Percentiles rank a stretch among this genome's conserved stretches.
phyloP scores from a whole-genome alignment of 2,797 vertebrate species.

The Streptopelia turtur region DNA sequence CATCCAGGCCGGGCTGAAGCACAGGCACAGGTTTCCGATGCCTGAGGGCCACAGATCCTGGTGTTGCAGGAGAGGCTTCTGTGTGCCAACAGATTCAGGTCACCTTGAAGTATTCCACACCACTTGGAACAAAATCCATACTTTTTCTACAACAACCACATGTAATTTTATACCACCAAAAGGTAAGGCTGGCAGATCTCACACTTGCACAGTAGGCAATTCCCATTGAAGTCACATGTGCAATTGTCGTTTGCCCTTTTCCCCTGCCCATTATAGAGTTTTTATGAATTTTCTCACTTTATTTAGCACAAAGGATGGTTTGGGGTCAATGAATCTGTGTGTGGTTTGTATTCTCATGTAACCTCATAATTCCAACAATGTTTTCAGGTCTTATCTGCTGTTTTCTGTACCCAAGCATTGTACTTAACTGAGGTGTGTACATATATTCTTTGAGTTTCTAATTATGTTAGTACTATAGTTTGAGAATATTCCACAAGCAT shows the following conservation, averaged over 20 bases:
- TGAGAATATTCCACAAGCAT: not conserved
- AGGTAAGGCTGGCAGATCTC: not conserved
- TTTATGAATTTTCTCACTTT: not conserved
- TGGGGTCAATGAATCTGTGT: not conserved
- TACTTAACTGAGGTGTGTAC: not conserved
- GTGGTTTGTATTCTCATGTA: not conserved
- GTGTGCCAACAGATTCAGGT: not conserved
- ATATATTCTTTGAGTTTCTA: not conserved
- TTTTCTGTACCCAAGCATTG: not conserved
- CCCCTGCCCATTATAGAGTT: not conserved
- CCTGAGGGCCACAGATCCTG: not conserved
- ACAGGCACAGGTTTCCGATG: not conserved
- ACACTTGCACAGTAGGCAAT: not conserved
- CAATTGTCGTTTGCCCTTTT: not conserved
- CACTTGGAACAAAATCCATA: not conserved
- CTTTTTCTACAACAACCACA: not conserved
- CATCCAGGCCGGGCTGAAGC: not conserved
- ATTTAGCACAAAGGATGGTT: not conserved
- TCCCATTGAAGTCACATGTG: not conserved
- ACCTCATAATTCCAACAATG: not conserved
- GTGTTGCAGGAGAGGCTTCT: not conserved
- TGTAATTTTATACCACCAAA: not conserved
- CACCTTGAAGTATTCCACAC: not conserved
- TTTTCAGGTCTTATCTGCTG: conserved; percentile 2
- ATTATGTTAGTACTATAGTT: not conserved